Evolutionary conservation across 1,140 invertebrate species (phyloP), one percentile per base, ranked within the genome.

Genomic region (Atta colombica): DNA sequence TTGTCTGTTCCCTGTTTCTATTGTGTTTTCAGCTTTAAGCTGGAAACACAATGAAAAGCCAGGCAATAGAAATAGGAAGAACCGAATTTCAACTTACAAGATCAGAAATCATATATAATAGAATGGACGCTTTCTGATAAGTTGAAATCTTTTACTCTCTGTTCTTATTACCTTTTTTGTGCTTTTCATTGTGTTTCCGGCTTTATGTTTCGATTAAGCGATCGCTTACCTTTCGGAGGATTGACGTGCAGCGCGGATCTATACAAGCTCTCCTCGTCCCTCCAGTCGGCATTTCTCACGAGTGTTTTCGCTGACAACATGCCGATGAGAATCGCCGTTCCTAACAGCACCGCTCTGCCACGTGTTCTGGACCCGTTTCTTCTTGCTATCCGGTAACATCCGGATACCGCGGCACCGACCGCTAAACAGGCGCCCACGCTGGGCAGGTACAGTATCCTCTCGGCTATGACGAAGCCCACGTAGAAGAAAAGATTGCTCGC

Each of bases 381-480:
- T 10, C 93, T 93, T 8, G 94, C 93, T 53, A 94, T 91, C 45
- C 91, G 90, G 61, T 95, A 94, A 89, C 96, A 94, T 71, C 96
- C 96, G 77, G 96, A 96, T 49, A 95, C 90, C 10, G 93, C 94
- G 80, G 97, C 96, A 3, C 97, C 98, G 58, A 98, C 96, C 60
- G 99, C 96, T 88, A 99, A 96, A 95, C 98, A 99, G 94, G 98
- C 99, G 51, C 99, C 99, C 90, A 99, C 98, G 94, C 98, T 99
- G 45, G 99, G 99, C 92, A 99, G 96, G 94, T 99, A 99, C 28
- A 99, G 96, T 74, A 99, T 98, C 87, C 99, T 96, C 95, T 99
- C 99, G 53, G 99, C 99, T 10, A 99, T 98, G 35, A 99, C 99
- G 94, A 99, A 99, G 8, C 99, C 99, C 78, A 99, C 99, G 92